These are phyloP conservation scores for Sialis lutaria DNA, from an alignment of 2,888 invertebrate genomes.

Conservation along the genomic window DNA sequence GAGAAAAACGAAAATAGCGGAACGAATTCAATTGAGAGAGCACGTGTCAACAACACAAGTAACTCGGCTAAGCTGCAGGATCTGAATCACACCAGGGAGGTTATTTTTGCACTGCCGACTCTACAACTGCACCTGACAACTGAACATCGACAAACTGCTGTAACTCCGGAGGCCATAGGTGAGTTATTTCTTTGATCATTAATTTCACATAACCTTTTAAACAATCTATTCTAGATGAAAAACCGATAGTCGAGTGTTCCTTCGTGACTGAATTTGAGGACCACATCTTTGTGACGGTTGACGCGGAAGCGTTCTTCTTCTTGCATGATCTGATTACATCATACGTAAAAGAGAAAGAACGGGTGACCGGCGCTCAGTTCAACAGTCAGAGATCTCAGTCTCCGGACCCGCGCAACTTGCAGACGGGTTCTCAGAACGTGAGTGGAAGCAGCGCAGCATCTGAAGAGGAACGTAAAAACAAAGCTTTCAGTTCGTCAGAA, in stretches of 20 bases:
- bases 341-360: slow-evolving; percentile 85
- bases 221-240: slow-evolving; percentile 37
- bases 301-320: slow-evolving; percentile 96
- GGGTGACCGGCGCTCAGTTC: slow-evolving; percentile 26
- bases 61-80: slow-evolving; percentile 47
- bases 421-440: not conserved
- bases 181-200: slow-evolving; percentile 11
- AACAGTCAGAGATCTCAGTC: slow-evolving; percentile 3
- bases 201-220: not conserved
- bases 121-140: slow-evolving; percentile 86
- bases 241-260: slow-evolving; percentile 85
- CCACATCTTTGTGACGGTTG: slow-evolving; percentile 94
- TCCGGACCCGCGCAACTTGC: slow-evolving; percentile 3
- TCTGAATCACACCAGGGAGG: slow-evolving; percentile 73
- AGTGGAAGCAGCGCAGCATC: slow-evolving; percentile 7
- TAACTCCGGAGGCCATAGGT: slow-evolving; percentile 50
- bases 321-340: slow-evolving; percentile 92
- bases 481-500: slow-evolving; percentile 21
- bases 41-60: slow-evolving; percentile 25
- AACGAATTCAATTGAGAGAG: slow-evolving; percentile 35
- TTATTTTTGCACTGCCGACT: slow-evolving; percentile 91
- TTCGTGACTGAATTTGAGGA: slow-evolving; percentile 98
- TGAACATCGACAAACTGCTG: slow-evolving; percentile 67
- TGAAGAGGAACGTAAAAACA: slow-evolving; percentile 7
- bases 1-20: slow-evolving; percentile 40